Evolutionary conservation across 2,797 vertebrate genomes (phyloP), one percentile per base, ranked within the genome.

Genomic region (Fistularia tabacaria): DNA sequence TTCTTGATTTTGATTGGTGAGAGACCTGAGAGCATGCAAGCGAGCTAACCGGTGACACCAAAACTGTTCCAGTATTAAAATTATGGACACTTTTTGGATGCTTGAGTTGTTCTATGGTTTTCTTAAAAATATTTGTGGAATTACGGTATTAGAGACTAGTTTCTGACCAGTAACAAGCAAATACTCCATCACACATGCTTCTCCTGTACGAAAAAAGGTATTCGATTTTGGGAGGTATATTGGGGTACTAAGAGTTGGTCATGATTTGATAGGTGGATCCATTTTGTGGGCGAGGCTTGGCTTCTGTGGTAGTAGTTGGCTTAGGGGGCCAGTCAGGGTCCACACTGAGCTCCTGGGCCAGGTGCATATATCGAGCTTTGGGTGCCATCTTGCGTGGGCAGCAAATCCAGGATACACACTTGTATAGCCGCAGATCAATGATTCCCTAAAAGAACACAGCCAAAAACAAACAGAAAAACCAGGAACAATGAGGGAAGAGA

Each of bases 271-370:
- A 94, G 12, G 73, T 61, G 49, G 88, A 87, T 54, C 92, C 89
- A 0, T 94, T 97, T 73, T 89, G 92, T 40, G 89, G 89, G 38
- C 75, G 66, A 50, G 83, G 70, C 85, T 93, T 97, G 1, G 96
- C 97, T 88, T 99, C 97, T 1, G 94, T 99, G 44, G 93, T 98
- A 42, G 95, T 98, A 71, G 93, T 93, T 64, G 96, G 96, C 83
- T 95, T 98, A 43, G 97, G 97, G 11, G 97, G 97, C 97, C 97
- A 99, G 70, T 98, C 94, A 0, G 96, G 97, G 80, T 99, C 97
- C 48, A 95, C 89, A 44, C 91, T 86, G 63, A 99, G 91, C 85
- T 98, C 95, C 89, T 98, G 94, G 69, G 97, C 97, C 79, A 99
- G 90, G 68, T 95, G 93, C 94, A 94, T 94, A 79, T 98, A 99